Evolutionary conservation across 2,113 vertebrate genomes (phyloP).

Genomic region (Phainopepla nitens): DNA sequence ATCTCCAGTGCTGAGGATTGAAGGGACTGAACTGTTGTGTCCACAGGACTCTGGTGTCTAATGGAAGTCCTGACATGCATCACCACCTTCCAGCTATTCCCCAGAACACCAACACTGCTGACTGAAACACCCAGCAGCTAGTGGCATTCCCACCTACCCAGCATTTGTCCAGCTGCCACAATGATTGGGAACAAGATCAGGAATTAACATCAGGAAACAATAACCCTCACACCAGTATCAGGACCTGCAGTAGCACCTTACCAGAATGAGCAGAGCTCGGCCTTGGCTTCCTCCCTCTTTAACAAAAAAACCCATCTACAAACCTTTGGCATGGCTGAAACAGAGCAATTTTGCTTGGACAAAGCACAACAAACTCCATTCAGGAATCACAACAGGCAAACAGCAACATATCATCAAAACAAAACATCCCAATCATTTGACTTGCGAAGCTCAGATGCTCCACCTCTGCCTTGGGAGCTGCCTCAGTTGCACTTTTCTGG

Average conservation of each 20-base stretch:
- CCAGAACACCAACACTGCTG: not conserved
- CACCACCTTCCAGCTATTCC: not conserved
- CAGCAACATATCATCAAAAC: not conserved
- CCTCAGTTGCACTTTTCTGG: not conserved
- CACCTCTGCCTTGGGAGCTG: not conserved
- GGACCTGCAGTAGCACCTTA: not conserved
- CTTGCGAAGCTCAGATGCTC: not conserved
- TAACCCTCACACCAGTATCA: not conserved
- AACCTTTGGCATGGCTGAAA: not conserved
- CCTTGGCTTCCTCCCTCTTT: not conserved
- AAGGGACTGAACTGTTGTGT: not conserved
- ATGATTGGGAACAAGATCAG: not conserved
- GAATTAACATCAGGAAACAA: not conserved
- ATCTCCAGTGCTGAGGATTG: not conserved
- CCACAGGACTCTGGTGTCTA: accelerated
- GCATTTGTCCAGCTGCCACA: not conserved
- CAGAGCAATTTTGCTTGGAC: not conserved
- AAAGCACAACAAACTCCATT: not conserved
- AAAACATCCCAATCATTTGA: not conserved
- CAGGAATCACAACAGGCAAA: not conserved
- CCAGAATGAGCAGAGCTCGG: not conserved
- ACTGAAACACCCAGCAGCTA: not conserved
- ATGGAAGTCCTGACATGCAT: not conserved
- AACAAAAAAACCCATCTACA: not conserved
- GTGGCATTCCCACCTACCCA: not conserved